Base-by-base conservation (phyloP, 2,797 vertebrate genomes). In the Paratrypauchen microcephalus region DNA sequence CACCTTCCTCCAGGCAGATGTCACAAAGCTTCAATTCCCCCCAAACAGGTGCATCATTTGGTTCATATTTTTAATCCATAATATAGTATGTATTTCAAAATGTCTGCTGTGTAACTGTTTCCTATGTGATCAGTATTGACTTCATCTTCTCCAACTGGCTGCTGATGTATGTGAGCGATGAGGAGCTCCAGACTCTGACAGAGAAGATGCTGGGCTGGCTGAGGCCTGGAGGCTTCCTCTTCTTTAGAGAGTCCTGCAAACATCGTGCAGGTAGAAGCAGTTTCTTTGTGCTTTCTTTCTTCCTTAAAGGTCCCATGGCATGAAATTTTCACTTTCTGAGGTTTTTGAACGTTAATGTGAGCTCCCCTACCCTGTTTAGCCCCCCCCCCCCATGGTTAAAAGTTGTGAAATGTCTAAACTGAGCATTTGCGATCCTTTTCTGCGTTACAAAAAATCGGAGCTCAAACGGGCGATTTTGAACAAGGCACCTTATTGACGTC, bases 61-160 rank as follows among this genome's bases (percentile, higher is more conserved):
- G 16, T 48, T 48, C 21, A 26, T 26, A 32, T 19, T 30, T 6
- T 30, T 6, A 7, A 57, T 57, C 23, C 11, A 18, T 30, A 58
- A 8, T 24, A 18, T 30, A 58, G 3, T 24, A 9, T 26, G 9
- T 28, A 16, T 30, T 28, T 24, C 21, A 24, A 45, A 26, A 24
- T 12, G 1, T n/a, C 6, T 2, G 2, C 21, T n/a, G 39, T 41
- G 18, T 64, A 12, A 75, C 4, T 18, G 9, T 65, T 30, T 1
- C 45, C 61, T 72, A 0, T 18, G 41, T 47, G 66, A 47, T 66
- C 79, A 95, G 95, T 71, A 77, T 92, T 77, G 89, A 94, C 75
- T 76, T 95, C 66, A 87, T 96, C 81, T 96, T 96, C 85, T 95
- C 95, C 61, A 95, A 96, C 82, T 96, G 95, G 95, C 87, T 96